Evolutionary conservation across 2,888 invertebrate genomes (phyloP).

Genomic region (Dryobotodes eremita): DNA sequence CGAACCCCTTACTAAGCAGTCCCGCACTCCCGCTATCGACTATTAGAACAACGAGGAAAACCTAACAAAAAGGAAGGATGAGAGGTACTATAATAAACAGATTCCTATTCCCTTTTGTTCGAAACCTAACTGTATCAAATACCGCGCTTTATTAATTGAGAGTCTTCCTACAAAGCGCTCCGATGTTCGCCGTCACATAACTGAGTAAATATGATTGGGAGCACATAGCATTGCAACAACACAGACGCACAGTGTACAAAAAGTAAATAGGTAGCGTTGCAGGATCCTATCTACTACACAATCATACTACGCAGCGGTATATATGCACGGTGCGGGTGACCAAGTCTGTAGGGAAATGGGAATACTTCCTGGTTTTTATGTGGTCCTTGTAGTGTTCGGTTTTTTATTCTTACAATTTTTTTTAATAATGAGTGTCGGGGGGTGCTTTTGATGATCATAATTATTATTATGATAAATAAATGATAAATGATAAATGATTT

Average conservation of each 20-base stretch:
- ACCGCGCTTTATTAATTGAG: slow-evolving; percentile 34
- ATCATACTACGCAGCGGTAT: slow-evolving; percentile 44
- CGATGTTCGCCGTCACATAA: slow-evolving; percentile 34
- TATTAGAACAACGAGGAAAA: not conserved
- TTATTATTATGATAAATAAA: too few relatives aligned
- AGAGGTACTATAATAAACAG: too few relatives aligned
- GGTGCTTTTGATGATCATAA: not conserved
- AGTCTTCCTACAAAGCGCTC: slow-evolving; percentile 33
- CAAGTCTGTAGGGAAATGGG: slow-evolving; percentile 18
- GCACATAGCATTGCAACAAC: slow-evolving; percentile 38
- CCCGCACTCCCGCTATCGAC: not conserved
- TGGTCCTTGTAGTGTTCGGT: not conserved
- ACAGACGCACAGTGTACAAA: slow-evolving; percentile 51
- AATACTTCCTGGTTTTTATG: slow-evolving; percentile 47
- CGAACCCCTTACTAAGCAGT: not conserved
- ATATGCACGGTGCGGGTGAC: slow-evolving; percentile 58
- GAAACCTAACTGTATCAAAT: not conserved
- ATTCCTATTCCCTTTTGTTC: not conserved
- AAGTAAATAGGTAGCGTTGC: slow-evolving; percentile 61
- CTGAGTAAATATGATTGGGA: slow-evolving; percentile 52
- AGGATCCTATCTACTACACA: slow-evolving; percentile 49
- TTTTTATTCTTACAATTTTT: too few relatives aligned
- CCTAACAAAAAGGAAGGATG: not conserved
- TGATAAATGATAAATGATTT: too few relatives aligned
- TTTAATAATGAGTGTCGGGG: not conserved